phyloP scores from a whole-genome alignment of 2,888 invertebrate species.

The Drosophila affinis region DNA sequence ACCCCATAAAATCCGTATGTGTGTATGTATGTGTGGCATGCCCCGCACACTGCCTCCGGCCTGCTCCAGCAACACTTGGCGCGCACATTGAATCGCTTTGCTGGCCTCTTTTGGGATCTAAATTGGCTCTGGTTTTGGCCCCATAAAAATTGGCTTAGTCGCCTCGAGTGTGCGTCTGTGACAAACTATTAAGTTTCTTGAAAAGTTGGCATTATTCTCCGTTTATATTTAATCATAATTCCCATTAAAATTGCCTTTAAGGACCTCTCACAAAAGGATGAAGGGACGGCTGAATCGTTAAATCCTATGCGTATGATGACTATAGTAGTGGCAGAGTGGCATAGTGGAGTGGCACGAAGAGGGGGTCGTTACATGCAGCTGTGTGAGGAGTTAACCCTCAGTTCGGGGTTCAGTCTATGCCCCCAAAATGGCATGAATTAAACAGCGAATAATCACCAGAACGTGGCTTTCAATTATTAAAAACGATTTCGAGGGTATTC shows the following conservation, averaged over 20 bases:
- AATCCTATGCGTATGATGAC: constrained; percentile 4
- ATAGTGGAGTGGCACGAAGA: constrained; percentile 16
- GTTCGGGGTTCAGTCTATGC: neutral
- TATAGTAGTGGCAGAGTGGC: too few relatives aligned
- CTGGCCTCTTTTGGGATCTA: constrained; percentile 34
- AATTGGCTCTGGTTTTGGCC: constrained; percentile 38
- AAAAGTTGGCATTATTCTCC: constrained; percentile 69
- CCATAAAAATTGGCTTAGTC: constrained; percentile 61
- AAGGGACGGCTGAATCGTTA: constrained; percentile 20
- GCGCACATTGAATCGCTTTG: constrained; percentile 43
- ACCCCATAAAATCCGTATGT: constrained; percentile 43
- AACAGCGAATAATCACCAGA: too few relatives aligned
- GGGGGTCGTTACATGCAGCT: constrained; percentile 40
- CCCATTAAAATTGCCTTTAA: constrained; percentile 58
- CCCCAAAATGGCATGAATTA: too few relatives aligned
- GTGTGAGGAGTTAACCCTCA: constrained; percentile 12
- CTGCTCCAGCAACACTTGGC: constrained; percentile 36
- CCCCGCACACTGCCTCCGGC: neutral
- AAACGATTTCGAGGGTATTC: too few relatives aligned
- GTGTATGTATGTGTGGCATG: neutral
- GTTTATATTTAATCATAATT: constrained; percentile 65
- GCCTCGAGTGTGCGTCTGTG: constrained; percentile 30
- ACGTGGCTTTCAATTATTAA: too few relatives aligned
- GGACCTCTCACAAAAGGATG: constrained; percentile 21
- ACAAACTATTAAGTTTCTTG: constrained; percentile 66